Evolutionary conservation across 2,888 invertebrate genomes (phyloP), one percentile per base, ranked within the genome.

Genomic region (Fragum sueziense): DNA sequence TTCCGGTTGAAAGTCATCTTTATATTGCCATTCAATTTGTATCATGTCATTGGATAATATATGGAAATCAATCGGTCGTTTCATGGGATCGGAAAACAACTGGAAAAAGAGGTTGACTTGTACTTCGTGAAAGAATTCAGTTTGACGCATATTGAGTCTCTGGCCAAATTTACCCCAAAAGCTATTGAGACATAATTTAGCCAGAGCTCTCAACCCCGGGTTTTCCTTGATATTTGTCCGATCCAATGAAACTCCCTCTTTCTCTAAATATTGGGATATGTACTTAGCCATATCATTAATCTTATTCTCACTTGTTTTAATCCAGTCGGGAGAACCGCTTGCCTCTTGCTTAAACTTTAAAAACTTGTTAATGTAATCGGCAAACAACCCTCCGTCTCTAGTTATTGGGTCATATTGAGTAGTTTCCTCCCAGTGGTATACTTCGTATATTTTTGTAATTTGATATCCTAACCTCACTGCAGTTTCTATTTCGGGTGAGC

Each of bases 401-500:
- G 75, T 79, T n/a, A 54, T 22, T 11, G 69, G 69, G 54, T 86
- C 80, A 47, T 87, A 88, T 62, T 81, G 29, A 3, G 70, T 82
- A 4, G 75, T 76, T 25, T 76, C 74, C 22, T 74, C 52, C 82
- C 73, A 70, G 70, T 92, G 87, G 88, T 91, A 92, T 17, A 92
- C 88, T 80, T 92, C 91, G 52, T 84, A 80, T 7, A 92, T 85
- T 57, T 91, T 80, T 0, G 89, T 0, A 20, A 92, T 82, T 65
- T 78, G 74, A 73, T 93, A 93, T 0, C 91, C 91, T 34, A 83
- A 80, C 70, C 81, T 41, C 0, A 91, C 34, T 7, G 93, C 93
- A 78, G 87, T 89, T 37, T 85, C 34, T 0, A 93, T 62, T 80
- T 93, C 93, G 22, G 89, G 90, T 0, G 88, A 85, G 25, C 92